phyloP scores from a whole-genome alignment of 35 echinoderm and acorn worm species.

The Amphiura filiformis region DNA sequence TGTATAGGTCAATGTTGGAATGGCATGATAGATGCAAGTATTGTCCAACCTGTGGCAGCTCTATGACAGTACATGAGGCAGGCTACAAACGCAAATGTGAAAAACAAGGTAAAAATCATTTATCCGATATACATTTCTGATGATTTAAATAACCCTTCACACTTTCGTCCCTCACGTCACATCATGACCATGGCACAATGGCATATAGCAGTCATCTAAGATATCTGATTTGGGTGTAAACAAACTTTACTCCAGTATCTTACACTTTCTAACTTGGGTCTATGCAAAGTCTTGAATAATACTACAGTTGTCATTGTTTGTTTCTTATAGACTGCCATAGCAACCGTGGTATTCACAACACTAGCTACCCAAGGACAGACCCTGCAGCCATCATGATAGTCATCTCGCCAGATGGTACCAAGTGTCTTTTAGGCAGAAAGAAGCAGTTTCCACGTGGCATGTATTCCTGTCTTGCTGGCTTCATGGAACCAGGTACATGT shows the following conservation, averaged over 20 bases:
- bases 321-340: slow-evolving; percentile 78
- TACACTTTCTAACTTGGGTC: no score
- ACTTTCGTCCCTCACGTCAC: no score
- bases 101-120: slow-evolving; percentile 61
- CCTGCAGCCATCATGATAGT: slow-evolving; percentile 93
- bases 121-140: no score
- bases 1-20: slow-evolving; percentile 43
- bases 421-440: slow-evolving; percentile 82
- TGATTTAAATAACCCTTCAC: no score
- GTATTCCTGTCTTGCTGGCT: slow-evolving; percentile 94
- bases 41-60: slow-evolving; percentile 84
- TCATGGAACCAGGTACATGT: slow-evolving; percentile 95
- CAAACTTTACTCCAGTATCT: no score
- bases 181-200: no score
- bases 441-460: slow-evolving; percentile 80
- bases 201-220: no score
- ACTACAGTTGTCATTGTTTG: no score
- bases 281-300: no score
- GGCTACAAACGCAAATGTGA: slow-evolving; percentile 84
- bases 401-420: slow-evolving; percentile 76
- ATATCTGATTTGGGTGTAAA: no score
- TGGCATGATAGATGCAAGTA: slow-evolving; percentile 94
- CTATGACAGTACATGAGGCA: slow-evolving; percentile 60
- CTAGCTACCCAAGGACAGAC: slow-evolving; percentile 89
- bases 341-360: slow-evolving; percentile 74